Conservation (phyloP, 2,888 invertebrate species). For the Phalera bucephala region DNA sequence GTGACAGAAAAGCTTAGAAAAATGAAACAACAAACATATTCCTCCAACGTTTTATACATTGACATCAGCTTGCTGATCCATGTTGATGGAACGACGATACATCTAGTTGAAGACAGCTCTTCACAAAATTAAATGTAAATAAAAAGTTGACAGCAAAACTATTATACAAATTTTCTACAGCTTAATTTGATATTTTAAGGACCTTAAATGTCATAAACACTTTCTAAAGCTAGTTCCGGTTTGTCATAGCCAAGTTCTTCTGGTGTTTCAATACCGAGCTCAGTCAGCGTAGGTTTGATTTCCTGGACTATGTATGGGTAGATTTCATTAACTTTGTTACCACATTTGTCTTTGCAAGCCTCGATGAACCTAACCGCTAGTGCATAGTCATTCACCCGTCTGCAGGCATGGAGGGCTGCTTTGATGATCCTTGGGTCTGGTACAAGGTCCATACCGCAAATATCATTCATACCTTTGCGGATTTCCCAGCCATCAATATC, state of each 20-base stretch:
- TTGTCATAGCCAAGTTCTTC: constrained; percentile 98
- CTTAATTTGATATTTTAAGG: constrained; percentile 49
- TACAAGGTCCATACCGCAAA: constrained; percentile 94
- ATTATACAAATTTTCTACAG: constrained; percentile 74
- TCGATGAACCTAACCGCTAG: constrained; percentile 97
- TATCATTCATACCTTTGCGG: constrained; percentile 94
- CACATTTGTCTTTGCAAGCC: constrained; percentile 95
- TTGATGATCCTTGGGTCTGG: constrained; percentile 95
- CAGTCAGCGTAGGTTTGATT: constrained; percentile 94
- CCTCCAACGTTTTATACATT: constrained; percentile 62
- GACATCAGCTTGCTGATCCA: constrained; percentile 51
- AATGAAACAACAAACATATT: constrained; percentile 51
- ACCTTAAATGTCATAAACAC: constrained; percentile 86
- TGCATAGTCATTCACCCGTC: constrained; percentile 96
- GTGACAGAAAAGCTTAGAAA: constrained; percentile 21
- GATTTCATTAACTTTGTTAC: constrained; percentile 87
- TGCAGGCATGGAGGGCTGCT: constrained; percentile 94
- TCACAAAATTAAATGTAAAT: constrained; percentile 54
- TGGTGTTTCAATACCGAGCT: constrained; percentile 96
- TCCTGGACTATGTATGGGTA: constrained; percentile 95
- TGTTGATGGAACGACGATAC: constrained; percentile 50
- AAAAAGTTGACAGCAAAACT: constrained; percentile 68
- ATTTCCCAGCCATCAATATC: constrained; percentile 98
- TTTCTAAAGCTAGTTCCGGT: constrained; percentile 94
- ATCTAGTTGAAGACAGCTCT: constrained; percentile 41